Evolutionary conservation across 2,888 invertebrate species (phyloP), one percentile per base, ranked within the genome.

Genomic region (Drosophila rellima): DNA sequence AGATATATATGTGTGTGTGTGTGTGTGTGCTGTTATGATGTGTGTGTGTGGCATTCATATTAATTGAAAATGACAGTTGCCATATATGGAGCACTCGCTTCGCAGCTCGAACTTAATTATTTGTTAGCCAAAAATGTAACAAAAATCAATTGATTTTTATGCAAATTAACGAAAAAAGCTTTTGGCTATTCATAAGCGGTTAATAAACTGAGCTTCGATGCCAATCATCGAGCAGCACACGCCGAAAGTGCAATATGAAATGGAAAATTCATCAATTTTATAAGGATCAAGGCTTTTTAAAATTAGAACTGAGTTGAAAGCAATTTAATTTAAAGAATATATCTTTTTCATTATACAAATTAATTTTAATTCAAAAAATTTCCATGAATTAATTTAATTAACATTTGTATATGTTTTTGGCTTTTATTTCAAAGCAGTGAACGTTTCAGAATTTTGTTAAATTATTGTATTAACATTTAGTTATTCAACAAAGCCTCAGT

Each of bases 61-160:
- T 86, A 83, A 82, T 83, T 83, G 82, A 82, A 86, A 83, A 78
- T 70, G 78, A 70, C 78, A 82, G 73, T 80, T 52, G 57, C 69
- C 26, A 70, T 62, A 57, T 61, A 51, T 13, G 40, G 40, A 42
- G 45, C 42, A 45, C 26, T 48, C 18, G 39, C 18, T 7, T 18
- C 48, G n/a, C 17, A 66, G 39, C 35, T 54, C 37, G 50, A 42
- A 40, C 29, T 48, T 17, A 59, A 45, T 37, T 64, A 37, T 39
- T 68, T 61, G 33, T 60, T 64, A 54, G 35, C 42, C 51, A 18
- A 45, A 56, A 45, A 23, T 33, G 56, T 17, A 45, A 26, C 35
- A 56, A 55, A 45, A 20, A 31, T 47, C 61, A 74, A 78, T 75
- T 78, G 78, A 62, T 64, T 78, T 78, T 67, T 44, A 75, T 70